Base-by-base conservation (phyloP, 2,113 vertebrate species). In the Dolichotis patagonum region DNA sequence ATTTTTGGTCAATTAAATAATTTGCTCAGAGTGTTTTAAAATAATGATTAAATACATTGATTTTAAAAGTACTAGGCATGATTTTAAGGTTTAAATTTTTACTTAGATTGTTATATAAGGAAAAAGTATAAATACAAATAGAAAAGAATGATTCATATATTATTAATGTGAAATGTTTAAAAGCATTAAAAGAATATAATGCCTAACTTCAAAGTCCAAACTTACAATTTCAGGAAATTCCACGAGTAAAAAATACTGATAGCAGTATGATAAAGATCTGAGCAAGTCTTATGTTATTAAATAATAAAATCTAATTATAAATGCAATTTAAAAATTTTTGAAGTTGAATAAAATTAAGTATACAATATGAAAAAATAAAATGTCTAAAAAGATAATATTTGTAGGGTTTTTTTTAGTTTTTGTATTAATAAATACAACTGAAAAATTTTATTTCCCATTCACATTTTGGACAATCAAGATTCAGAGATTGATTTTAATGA, bases 21-120 rank as follows among this genome's bases (percentile, higher is more conserved):
- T 96, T 8, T 38, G 0, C 46, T 69, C 46, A 75, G 52, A 46
- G 73, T 1, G 0, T 35, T 87, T 92, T 97, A 96, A 93, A 94
- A 56, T 28, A 89, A 49, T 63, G 91, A 86, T 83, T 82, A 90
- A 9, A n/a, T 85, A 63, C 43, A 52, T 63, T 96, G 62, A 92
- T n/a, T 46, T 83, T 38, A 89, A 96, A 77, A 88, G 20, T 93
- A n/a, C 26, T 78, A 65, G 35, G 24, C 10, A 83, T 87, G 95
- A 92, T 4, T 94, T 65, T 20, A 49, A 56, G 65, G 96, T 69
- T 95, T 81, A 84, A 16, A 14, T 90, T 96, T 94, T 49, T 49
- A 85, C 84, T 95, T 96, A 94, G 49, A 97, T 16, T 92, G 94
- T 92, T 95, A 46, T 7, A 28, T 67, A 92, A 80, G 32, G 16